phyloP scores from a whole-genome alignment of 2,113 vertebrate species.

The Pongo abelii region DNA sequence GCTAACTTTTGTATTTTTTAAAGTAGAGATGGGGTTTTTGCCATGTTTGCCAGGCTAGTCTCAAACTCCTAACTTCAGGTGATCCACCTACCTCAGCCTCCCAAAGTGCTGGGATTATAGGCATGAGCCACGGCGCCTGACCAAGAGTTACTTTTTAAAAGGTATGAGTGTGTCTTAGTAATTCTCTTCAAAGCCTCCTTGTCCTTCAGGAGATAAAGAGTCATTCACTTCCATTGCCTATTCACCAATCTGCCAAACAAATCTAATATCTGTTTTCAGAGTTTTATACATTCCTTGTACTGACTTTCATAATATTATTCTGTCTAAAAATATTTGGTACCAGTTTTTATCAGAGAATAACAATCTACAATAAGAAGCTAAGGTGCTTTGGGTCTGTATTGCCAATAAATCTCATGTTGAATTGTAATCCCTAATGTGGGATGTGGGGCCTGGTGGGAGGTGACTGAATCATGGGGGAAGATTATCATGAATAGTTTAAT shows the following conservation, averaged over 20 bases:
- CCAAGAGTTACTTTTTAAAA: neutral
- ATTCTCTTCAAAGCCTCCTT: neutral
- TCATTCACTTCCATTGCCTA: neutral
- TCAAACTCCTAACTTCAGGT: neutral
- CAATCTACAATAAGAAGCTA: neutral
- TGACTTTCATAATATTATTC: neutral
- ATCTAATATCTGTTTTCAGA: neutral
- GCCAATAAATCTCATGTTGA: too few species aligned
- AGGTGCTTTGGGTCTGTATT: too few species aligned
- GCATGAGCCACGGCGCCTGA: neutral
- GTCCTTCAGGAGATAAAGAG: neutral
- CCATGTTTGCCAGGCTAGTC: neutral
- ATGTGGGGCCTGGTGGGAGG: too few species aligned
- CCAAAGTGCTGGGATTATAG: neutral
- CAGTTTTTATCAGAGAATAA: neutral
- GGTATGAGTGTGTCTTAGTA: neutral
- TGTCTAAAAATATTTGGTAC: neutral
- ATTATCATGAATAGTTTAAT: too few species aligned
- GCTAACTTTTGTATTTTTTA: neutral
- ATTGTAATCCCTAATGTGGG: too few species aligned
- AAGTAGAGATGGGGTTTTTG: neutral
- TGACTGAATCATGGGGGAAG: too few species aligned
- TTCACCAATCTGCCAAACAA: neutral
- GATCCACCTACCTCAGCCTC: neutral
- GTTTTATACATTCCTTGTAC: neutral